A percentile compares a stretch with the other conserved stretches of the same genome.
Conservation (phyloP, 2,888 invertebrate species). For the Drosophila colorata region DNA sequence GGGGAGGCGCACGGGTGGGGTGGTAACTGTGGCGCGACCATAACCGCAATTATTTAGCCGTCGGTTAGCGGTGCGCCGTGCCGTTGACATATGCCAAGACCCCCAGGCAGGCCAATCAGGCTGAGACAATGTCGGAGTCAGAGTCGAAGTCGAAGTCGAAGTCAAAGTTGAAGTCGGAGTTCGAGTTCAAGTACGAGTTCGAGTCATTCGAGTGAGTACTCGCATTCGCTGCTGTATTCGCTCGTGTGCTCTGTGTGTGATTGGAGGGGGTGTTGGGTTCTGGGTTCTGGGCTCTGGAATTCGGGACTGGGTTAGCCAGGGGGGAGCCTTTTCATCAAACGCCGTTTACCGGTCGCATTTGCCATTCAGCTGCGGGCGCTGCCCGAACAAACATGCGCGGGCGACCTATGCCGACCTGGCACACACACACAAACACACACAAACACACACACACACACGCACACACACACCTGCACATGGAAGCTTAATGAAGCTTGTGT, state of each 20-base stretch:
- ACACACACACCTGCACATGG: constrained; percentile 15
- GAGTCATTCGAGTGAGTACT: constrained; percentile 24
- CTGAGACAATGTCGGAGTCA: constrained; percentile 38
- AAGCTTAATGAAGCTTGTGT: constrained; percentile 76
- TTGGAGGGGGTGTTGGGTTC: background rate
- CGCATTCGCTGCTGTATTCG: constrained; percentile 17
- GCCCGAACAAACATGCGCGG: constrained; percentile 27
- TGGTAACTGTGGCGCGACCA: background rate
- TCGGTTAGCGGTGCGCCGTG: constrained; percentile 25
- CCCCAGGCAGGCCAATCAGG: constrained; percentile 41
- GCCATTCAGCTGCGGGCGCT: constrained; percentile 38
- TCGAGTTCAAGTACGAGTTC: constrained; percentile 16
- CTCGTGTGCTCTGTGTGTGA: constrained; percentile 25
- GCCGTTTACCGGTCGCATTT: constrained; percentile 51
- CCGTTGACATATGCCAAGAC: constrained; percentile 53
- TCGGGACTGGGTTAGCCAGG: constrained; percentile 6
- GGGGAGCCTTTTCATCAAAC: constrained; percentile 47
- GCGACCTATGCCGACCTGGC: constrained; percentile 48
- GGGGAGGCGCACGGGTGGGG: background rate
- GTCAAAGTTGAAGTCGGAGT: constrained; percentile 20
- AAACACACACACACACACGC: constrained; percentile 40
- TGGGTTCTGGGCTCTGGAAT: background rate
- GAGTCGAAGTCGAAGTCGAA: constrained; percentile 15
- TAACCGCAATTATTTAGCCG: constrained; percentile 50
- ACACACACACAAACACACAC: background rate